Evolutionary conservation across 1,140 invertebrate species (phyloP).

Genomic region (Hylyphantes graminicola): DNA sequence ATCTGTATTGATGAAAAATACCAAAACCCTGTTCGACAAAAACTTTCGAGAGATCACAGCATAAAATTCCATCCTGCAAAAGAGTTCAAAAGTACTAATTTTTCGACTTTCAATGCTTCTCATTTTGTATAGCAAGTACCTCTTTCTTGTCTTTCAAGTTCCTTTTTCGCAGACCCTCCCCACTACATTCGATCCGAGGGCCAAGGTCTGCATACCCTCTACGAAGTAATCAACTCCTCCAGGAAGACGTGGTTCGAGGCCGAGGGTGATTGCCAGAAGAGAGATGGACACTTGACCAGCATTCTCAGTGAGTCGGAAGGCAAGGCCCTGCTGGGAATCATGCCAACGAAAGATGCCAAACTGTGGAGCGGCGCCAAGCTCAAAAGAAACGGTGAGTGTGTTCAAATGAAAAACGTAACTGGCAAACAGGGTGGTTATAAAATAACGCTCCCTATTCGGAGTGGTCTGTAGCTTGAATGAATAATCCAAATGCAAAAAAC

Average conservation of each 20-base stretch:
- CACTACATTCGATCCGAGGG: background rate
- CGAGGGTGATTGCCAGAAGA: constrained; percentile 30
- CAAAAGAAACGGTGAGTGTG: background rate
- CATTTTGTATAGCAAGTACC: too few relatives aligned
- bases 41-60: too few relatives aligned
- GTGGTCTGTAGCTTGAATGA: too few relatives aligned
- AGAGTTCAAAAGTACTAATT: too few relatives aligned
- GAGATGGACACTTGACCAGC: constrained; percentile 33
- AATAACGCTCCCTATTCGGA: too few relatives aligned
- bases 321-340: constrained; percentile 15
- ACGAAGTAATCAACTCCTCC: constrained; percentile 5
- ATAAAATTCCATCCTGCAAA: too few relatives aligned
- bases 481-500: too few relatives aligned
- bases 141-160: too few relatives aligned
- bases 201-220: background rate
- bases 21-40: too few relatives aligned
- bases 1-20: too few relatives aligned
- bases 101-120: too few relatives aligned
- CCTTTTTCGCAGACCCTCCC: constrained; percentile 30
- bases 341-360: constrained; percentile 20
- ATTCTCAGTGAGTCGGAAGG: constrained; percentile 7
- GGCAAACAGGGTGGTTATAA: too few relatives aligned
- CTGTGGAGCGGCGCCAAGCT: constrained; percentile 46
- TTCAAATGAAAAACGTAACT: background rate
- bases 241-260: constrained; percentile 9